Percentiles rank a stretch among this genome's conserved stretches.
phyloP scores from a whole-genome alignment of 2,797 vertebrate species.

The Microctenopoma lineatum region DNA sequence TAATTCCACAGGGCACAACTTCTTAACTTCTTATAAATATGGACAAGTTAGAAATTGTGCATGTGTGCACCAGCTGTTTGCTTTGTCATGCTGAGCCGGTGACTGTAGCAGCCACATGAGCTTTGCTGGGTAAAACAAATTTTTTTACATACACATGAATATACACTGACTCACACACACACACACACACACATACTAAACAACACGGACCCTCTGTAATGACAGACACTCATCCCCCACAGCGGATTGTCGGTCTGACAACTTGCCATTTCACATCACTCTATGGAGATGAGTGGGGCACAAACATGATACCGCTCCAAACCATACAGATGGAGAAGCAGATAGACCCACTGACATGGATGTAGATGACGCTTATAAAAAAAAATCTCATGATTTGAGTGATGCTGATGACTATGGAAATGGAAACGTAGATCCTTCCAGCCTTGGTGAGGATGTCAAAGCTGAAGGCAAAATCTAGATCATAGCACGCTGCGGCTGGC shows the following conservation, averaged over 20 bases:
- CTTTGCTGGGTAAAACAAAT: slow-evolving; percentile 25
- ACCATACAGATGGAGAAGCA: slow-evolving; percentile 70
- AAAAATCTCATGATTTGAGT: slow-evolving; percentile 59
- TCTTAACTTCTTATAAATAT: slow-evolving; percentile 1
- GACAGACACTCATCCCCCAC: slow-evolving; percentile 65
- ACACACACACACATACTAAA: slow-evolving; percentile 36
- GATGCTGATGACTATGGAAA: slow-evolving; percentile 61
- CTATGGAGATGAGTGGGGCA: slow-evolving; percentile 60
- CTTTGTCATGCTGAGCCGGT: slow-evolving; percentile 41
- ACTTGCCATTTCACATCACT: slow-evolving; percentile 78
- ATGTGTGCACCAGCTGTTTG: slow-evolving; percentile 44
- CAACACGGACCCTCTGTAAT: slow-evolving; percentile 43
- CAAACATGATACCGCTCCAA: slow-evolving; percentile 72
- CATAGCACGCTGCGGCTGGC: slow-evolving; percentile 30
- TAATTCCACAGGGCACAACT: neutral
- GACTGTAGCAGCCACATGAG: slow-evolving; percentile 36
- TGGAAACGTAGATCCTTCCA: slow-evolving; percentile 39
- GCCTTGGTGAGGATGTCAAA: slow-evolving; percentile 45
- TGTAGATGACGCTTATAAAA: slow-evolving; percentile 59
- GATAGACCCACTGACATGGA: slow-evolving; percentile 63
- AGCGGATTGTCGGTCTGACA: slow-evolving; percentile 65
- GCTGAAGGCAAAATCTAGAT: slow-evolving; percentile 49
- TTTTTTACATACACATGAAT: slow-evolving; percentile 31
- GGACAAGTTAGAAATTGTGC: slow-evolving; percentile 2
- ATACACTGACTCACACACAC: slow-evolving; percentile 20